Conservation (phyloP, 1,140 invertebrate genomes). For the Eurosta solidaginis region DNA sequence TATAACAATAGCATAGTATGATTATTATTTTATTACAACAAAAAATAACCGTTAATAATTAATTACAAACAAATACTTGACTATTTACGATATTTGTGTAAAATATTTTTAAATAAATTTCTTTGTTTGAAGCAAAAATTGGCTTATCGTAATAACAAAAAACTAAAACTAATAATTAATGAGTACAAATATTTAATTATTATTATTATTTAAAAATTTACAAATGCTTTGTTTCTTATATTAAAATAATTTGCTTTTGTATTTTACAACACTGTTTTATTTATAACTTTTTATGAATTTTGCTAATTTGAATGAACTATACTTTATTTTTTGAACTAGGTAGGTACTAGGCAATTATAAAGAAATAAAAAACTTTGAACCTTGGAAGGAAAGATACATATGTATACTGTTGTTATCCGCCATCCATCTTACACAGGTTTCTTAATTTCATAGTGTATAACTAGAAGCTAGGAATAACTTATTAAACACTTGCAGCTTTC, state of each 20-base stretch:
- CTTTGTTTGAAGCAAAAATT: conserved; percentile 16
- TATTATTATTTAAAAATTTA: neutral
- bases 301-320: too few relatives aligned
- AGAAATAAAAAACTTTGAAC: too few relatives aligned
- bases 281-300: neutral
- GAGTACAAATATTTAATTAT: conserved; percentile 18
- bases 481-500: too few relatives aligned
- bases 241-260: neutral
- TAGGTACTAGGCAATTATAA: too few relatives aligned
- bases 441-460: too few relatives aligned
- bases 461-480: too few relatives aligned
- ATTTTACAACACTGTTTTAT: neutral
- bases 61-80: neutral
- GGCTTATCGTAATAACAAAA: neutral
- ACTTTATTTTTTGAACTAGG: too few relatives aligned
- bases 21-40: neutral
- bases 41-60: neutral
- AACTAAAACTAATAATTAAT: conserved; percentile 14
- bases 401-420: too few relatives aligned
- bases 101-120: neutral
- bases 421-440: too few relatives aligned
- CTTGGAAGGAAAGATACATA: too few relatives aligned
- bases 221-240: neutral
- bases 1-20: neutral
- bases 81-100: neutral